Conservation (phyloP, 2,797 vertebrate genomes). For the Cheirogaleus major region DNA sequence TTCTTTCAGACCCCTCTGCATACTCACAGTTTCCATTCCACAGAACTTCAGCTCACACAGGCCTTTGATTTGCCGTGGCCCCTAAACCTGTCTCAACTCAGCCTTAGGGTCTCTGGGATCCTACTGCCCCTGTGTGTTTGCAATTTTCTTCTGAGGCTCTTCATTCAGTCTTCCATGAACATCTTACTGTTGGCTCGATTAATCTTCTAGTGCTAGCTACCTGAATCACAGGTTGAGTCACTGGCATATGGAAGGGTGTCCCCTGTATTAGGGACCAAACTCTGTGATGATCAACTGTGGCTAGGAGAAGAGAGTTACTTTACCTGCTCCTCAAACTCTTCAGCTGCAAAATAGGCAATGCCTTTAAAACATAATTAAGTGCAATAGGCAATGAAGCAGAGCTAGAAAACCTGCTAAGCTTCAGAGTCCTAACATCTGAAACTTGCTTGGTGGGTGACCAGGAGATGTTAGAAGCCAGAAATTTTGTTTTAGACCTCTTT, state of each 20-base stretch:
- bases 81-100: not conserved
- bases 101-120: not conserved
- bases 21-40: not conserved
- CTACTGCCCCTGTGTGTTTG: not conserved
- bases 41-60: not conserved
- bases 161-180: not conserved
- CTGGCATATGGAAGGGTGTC: not conserved
- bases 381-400: not conserved
- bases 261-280: not conserved
- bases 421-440: not conserved
- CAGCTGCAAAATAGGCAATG: not conserved
- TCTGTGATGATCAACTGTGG: not conserved
- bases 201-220: not conserved
- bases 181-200: not conserved
- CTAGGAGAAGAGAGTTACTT: not conserved
- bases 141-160: not conserved
- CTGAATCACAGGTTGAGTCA: not conserved
- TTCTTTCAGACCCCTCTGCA: not conserved
- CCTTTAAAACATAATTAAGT: not conserved
- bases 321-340: not conserved
- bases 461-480: not conserved
- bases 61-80: not conserved
- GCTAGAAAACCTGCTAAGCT: not conserved
- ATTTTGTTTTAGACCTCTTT: not conserved
- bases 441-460: not conserved